Base-by-base conservation (phyloP, 2,113 vertebrate species). In the Lynx canadensis region DNA sequence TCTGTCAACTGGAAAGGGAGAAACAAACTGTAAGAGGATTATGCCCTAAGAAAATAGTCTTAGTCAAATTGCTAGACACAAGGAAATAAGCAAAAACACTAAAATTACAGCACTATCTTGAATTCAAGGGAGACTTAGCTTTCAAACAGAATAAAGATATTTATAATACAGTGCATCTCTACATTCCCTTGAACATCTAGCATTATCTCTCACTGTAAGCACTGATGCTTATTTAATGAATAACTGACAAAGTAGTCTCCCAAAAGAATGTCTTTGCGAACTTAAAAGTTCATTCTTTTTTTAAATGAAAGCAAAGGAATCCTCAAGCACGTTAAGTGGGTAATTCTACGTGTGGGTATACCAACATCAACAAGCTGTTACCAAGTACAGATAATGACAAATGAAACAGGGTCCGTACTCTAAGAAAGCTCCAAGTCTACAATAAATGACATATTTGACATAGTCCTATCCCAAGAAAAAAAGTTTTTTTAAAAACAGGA, bases 11-110 rank as follows among this genome's bases (percentile, higher is more conserved):
- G 57, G 57, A 60, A 60, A 60, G 57, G 57, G 57, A 21, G 57
- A 82, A 92, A 85, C 50, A 80, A 91, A 89, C 78, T 83, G 36
- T 81, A 89, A 41, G 29, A 96, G 27, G 8, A 63, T 29, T 93
- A 92, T 8, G 57, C 1, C 57, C 50, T 71, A 52, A 87, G n/a
- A 94, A 95, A 73, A 79, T 0, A 65, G 48, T 25, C 48, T 89
- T n/a, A 82, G 48, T 66, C 66, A 36, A 95, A 92, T 68, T 78
- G 69, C 57, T 31, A 52, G 19, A 52, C 0, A 19, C 7, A 10
- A 19, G 88, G 5, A 87, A 81, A 84, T 10, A 11, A 29, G 14
- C 21, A 92, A 11, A 80, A 88, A 73, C 45, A 68, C 60, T 52
- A 41, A 15, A 31, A 90, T 63, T 33, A 68, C 21, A 66, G 1